Evolutionary conservation across 1,140 invertebrate species (phyloP).

Genomic region (Panagrolaimus sp.): DNA sequence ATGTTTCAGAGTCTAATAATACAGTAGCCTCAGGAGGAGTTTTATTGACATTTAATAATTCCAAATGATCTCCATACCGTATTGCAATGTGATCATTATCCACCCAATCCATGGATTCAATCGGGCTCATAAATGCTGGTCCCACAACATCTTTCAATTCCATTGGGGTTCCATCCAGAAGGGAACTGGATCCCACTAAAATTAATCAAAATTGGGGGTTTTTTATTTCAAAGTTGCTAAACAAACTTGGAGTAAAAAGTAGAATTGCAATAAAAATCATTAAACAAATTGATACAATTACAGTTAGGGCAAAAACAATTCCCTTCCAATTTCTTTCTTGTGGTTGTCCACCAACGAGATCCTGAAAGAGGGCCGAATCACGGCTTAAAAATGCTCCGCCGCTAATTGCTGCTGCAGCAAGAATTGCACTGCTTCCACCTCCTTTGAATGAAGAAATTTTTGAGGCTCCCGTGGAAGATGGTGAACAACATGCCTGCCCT

Average conservation of each 20-base stretch:
- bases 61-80: constrained; percentile 29
- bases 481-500: neutral
- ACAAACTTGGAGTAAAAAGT: constrained; percentile 41
- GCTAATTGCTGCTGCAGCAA: neutral
- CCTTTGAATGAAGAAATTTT: neutral
- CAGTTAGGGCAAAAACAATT: constrained; percentile 38
- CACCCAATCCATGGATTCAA: constrained; percentile 45
- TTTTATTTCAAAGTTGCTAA: neutral
- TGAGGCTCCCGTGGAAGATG: neutral
- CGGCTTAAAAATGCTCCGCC: constrained; percentile 3
- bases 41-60: constrained; percentile 34
- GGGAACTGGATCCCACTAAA: constrained; percentile 31
- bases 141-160: constrained; percentile 32
- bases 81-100: constrained; percentile 36
- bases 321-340: constrained; percentile 49
- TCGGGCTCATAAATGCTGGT: constrained; percentile 30
- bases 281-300: constrained; percentile 41
- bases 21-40: constrained; percentile 20
- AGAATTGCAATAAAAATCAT: constrained; percentile 42
- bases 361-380: constrained; percentile 32
- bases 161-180: constrained; percentile 23
- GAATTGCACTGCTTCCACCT: neutral
- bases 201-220: neutral
- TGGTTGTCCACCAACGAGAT: constrained; percentile 31
- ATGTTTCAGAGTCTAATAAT: constrained; percentile 29